phyloP scores from a whole-genome alignment of 1,140 invertebrate genomes.

The Penaeus vannamei region DNA sequence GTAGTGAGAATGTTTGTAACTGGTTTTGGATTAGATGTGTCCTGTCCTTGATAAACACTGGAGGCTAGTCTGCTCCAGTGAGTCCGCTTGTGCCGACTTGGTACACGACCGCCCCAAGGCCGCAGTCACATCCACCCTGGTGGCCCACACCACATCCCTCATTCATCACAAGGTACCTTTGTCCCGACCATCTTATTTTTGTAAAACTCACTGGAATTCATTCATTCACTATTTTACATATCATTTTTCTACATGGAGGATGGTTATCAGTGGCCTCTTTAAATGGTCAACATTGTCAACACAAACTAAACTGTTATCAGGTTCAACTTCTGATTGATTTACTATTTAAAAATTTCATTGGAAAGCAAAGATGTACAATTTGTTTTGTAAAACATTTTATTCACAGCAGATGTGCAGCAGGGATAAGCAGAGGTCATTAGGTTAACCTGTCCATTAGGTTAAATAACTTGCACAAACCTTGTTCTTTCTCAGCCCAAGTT shows the following conservation, averaged over 20 bases:
- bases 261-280: slow-evolving; percentile 12
- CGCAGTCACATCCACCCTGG: slow-evolving; percentile 37
- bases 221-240: slow-evolving; percentile 11
- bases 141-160: slow-evolving; percentile 14
- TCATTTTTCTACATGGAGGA: slow-evolving; percentile 5
- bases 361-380: too few relatives aligned
- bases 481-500: slow-evolving; percentile 27
- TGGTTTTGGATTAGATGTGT: slow-evolving; percentile 63
- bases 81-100: slow-evolving; percentile 62
- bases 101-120: slow-evolving; percentile 56
- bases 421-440: slow-evolving; percentile 4
- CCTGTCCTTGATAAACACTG: slow-evolving; percentile 59
- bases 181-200: slow-evolving; percentile 3
- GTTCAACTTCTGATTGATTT: too few relatives aligned
- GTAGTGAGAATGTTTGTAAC: slow-evolving; percentile 63
- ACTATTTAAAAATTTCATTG: too few relatives aligned
- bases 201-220: slow-evolving; percentile 7
- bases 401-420: too few relatives aligned
- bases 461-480: slow-evolving; percentile 41
- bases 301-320: neutral
- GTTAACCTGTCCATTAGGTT: slow-evolving; percentile 24
- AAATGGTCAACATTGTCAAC: neutral
- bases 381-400: too few relatives aligned
- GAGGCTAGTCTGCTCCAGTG: slow-evolving; percentile 64
- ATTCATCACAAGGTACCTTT: neutral